Evolutionary conservation across 2,113 vertebrate species (phyloP).

Genomic region (Dicerorhinus sumatrensis): DNA sequence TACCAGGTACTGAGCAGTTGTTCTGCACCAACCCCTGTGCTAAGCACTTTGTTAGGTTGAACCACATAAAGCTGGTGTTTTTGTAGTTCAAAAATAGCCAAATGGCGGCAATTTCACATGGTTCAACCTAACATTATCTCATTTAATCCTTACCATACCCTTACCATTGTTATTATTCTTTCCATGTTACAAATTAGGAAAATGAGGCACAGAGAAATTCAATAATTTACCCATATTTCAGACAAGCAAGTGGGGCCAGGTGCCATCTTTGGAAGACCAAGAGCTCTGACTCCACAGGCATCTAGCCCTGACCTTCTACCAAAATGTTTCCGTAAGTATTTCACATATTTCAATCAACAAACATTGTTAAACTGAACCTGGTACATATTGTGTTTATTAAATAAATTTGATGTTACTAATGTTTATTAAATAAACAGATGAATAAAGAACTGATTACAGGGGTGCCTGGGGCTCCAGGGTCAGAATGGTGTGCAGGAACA

Average conservation of each 20-base stretch:
- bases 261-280: neutral
- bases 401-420: neutral
- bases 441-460: neutral
- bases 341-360: neutral
- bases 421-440: neutral
- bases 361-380: neutral
- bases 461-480: neutral
- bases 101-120: neutral
- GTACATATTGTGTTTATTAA: neutral
- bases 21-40: neutral
- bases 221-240: neutral
- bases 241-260: neutral
- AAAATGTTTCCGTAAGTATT: neutral
- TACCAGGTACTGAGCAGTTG: neutral
- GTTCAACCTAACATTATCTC: neutral
- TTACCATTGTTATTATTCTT: neutral
- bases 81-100: neutral
- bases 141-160: neutral
- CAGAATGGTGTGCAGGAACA: neutral
- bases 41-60: neutral
- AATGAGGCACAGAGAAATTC: constrained; percentile 3
- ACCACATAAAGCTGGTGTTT: neutral
- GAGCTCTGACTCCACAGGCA: neutral
- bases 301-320: neutral
- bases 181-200: neutral